Evolutionary conservation across 2,797 vertebrate species (phyloP).

Genomic region (Falco cherrug): DNA sequence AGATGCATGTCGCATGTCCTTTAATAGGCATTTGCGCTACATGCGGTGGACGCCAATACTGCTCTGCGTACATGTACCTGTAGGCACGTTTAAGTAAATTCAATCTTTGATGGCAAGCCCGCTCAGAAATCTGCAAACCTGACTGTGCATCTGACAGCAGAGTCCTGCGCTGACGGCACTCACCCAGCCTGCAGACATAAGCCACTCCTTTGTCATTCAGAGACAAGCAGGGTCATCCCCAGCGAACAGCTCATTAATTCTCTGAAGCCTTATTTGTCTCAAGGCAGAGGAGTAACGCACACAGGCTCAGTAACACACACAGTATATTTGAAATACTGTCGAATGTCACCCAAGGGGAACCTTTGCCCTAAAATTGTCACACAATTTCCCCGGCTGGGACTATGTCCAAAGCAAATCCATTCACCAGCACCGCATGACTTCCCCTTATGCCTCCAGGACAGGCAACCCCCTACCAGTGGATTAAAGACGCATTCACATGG

Average conservation of each 20-base stretch:
- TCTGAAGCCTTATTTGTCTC: neutral
- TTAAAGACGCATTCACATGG: neutral
- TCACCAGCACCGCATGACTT: slow-evolving; percentile 50
- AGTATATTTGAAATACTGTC: slow-evolving; percentile 25
- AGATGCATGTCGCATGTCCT: neutral
- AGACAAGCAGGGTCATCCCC: slow-evolving; percentile 16
- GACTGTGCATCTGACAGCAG: neutral
- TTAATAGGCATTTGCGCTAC: neutral
- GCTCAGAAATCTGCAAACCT: neutral
- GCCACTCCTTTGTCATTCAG: neutral
- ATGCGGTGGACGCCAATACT: rapidly evolving
- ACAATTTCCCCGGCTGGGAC: slow-evolving; percentile 54
- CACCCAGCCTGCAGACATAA: neutral
- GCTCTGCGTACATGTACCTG: neutral
- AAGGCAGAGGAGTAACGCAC: neutral
- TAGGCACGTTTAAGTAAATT: rapidly evolving
- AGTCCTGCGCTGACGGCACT: neutral
- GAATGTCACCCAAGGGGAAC: slow-evolving; percentile 59
- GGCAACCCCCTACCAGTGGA: neutral
- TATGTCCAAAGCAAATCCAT: slow-evolving; percentile 54
- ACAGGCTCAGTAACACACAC: neutral
- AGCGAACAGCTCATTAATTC: neutral
- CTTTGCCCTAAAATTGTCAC: slow-evolving; percentile 64
- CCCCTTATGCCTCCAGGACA: slow-evolving; percentile 34
- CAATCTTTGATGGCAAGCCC: neutral